Evolutionary conservation across 2,888 invertebrate species (phyloP).

Genomic region (Hyles lineata): DNA sequence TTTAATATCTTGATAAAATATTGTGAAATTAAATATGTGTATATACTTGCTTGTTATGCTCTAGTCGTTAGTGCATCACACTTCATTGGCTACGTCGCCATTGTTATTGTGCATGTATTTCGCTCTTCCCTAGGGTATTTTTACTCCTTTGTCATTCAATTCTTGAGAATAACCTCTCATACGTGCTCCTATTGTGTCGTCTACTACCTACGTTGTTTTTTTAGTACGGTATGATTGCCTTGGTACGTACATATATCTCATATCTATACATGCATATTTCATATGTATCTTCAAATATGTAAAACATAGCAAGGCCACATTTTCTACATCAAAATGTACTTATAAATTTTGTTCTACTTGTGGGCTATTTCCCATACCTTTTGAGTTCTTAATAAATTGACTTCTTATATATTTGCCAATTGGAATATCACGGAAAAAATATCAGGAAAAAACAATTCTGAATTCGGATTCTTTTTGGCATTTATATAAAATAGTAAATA

Average conservation of each 20-base stretch:
- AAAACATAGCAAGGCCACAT: no score
- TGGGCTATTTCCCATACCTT: no score
- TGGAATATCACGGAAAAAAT: no score
- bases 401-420: no score
- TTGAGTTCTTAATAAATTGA: no score
- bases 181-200: slow-evolving; percentile 49
- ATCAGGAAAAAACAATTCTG: no score
- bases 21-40: background rate
- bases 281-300: no score
- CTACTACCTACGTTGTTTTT: slow-evolving; percentile 40
- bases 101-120: slow-evolving; percentile 44
- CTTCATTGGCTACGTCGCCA: background rate
- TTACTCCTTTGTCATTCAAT: slow-evolving; percentile 66
- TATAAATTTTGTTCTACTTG: no score
- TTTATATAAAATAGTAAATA: no score
- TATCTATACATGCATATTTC: background rate
- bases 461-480: no score
- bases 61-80: background rate
- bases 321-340: no score
- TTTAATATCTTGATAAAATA: background rate
- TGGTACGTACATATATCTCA: no score
- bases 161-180: slow-evolving; percentile 52
- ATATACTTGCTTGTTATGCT: background rate
- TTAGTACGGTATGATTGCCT: background rate
- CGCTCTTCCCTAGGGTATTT: slow-evolving; percentile 46